Base-by-base conservation (phyloP, 2,113 vertebrate genomes). In the Castor canadensis region DNA sequence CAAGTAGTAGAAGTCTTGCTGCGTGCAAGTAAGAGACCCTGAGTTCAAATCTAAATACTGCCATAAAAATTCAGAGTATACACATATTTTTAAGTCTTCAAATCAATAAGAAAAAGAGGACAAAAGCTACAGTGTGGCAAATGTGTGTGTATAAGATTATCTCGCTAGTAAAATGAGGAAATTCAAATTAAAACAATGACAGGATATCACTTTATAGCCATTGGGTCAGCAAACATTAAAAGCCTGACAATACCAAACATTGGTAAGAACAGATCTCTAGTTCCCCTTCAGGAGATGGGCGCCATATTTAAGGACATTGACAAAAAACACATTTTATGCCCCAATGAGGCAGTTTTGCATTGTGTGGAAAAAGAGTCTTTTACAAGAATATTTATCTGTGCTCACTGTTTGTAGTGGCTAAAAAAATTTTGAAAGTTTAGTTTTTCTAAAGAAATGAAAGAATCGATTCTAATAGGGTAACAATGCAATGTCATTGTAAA, bases 151-250 rank as follows among this genome's bases (percentile, higher is more conserved):
- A 56, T 67, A 1, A 71, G 43, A 47, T 69, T 90, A 16, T 66
- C 20, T 89, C 28, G 49, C 49, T 71, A 76, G 24, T 32, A 94
- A 95, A 83, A 76, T 19, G 52, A 15, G 9, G 28, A 60, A 84
- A 75, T 76, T 96, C 43, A 93, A 85, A 87, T 62, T 66, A 66
- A 96, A 95, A 76, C 80, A 89, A 75, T 10, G 24, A 84, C 56
- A 40, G 40, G 52, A 17, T 72, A 35, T 35, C 19, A 72, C 89
- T 94, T 79, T 54, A 73, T 83, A 89, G n/a, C 58, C 40, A 92
- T 82, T n/a, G 60, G 81, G 56, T 6, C 49, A 79, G 45, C 69
- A 69, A 75, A 79, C 58, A 64, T 56, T 83, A 75, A 89, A 84
- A 89, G 81, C 30, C 81, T 80, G 43, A 60, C 35, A 52, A 71